Conservation (phyloP, 2,113 vertebrate species). For the Trogon surrucura region DNA sequence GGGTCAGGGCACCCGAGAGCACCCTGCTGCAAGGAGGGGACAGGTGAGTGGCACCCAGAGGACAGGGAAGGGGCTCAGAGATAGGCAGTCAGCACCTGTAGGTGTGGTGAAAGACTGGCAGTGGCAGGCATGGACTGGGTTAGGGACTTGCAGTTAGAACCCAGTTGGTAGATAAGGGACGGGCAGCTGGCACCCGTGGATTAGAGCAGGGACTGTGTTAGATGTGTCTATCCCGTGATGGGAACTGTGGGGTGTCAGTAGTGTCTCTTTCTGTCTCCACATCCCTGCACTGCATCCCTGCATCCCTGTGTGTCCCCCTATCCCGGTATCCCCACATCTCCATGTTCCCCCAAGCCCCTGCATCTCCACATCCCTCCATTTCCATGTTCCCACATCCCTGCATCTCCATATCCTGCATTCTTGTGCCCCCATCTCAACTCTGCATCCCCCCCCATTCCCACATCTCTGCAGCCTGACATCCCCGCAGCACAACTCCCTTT, state of each 20-base stretch:
- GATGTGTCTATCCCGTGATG: background rate
- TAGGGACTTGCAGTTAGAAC: background rate
- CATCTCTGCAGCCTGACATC: background rate
- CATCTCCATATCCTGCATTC: background rate
- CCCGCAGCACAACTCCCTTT: background rate
- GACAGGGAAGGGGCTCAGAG: background rate
- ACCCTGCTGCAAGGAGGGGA: background rate
- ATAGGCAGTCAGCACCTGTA: background rate
- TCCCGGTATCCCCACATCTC: background rate
- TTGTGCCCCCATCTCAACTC: background rate
- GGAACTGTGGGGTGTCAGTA: fast-evolving
- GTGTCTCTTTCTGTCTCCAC: background rate
- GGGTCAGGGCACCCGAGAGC: background rate
- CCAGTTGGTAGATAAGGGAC: background rate
- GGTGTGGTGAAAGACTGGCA: background rate
- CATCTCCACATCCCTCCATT: background rate
- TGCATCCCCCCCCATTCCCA: background rate
- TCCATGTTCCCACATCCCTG: background rate
- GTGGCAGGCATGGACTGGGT: background rate
- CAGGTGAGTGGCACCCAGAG: background rate
- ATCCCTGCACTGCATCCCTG: background rate
- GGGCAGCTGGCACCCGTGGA: background rate
- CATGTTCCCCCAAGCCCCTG: fast-evolving
- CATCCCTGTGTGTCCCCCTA: background rate
- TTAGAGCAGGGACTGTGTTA: background rate